Base-by-base conservation (phyloP, 2,797 vertebrate genomes). In the Sebastes baramenuke region DNA sequence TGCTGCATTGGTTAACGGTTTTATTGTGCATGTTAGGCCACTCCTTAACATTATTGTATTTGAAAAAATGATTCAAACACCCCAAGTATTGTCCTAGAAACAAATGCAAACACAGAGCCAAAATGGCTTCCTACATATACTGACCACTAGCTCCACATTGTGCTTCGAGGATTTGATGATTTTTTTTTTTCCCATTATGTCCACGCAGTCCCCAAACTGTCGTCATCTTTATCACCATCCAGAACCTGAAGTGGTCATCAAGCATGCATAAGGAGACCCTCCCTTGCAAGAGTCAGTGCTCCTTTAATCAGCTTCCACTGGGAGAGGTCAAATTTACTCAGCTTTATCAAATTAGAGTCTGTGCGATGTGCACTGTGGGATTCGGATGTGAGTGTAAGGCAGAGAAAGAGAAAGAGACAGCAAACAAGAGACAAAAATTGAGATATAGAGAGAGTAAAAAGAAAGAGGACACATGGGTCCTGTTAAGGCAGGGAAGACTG, bases 281-380 rank as follows among this genome's bases (percentile, higher is more conserved):
- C 70, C 75, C 77, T 70, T 22, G 60, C 58, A 80, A 77, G 75
- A 87, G 30, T 42, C 79, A 73, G 29, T 66, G 72, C 59, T 76
- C 64, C 20, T 89, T 85, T 83, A 83, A 78, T 77, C 70, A 83
- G 59, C 72, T 73, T 79, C 78, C 76, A 38, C 56, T 49, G 78
- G 84, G 74, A 82, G 65, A 75, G 74, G 71, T 86, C 80, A 73
- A 16, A 82, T 88, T 87, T 68, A 79, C 73, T 84, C 69, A 32
- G 32, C 56, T 76, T 85, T 80, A 87, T 92, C 79, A 54, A 79
- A 85, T 92, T 75, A 83, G 30, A 69, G 52, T 3, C 7, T 58
- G 66, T 79, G 70, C 58, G 76, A 34, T 65, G 71, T 24, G 67
- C 77, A 32, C 76, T n/a, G 20, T 80, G 65, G 60, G 72, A 67